Percentiles rank a stretch among this genome's conserved stretches.
Evolutionary conservation across 2,888 invertebrate genomes (phyloP).

Genomic region (Dryocosmus kuriphilus): DNA sequence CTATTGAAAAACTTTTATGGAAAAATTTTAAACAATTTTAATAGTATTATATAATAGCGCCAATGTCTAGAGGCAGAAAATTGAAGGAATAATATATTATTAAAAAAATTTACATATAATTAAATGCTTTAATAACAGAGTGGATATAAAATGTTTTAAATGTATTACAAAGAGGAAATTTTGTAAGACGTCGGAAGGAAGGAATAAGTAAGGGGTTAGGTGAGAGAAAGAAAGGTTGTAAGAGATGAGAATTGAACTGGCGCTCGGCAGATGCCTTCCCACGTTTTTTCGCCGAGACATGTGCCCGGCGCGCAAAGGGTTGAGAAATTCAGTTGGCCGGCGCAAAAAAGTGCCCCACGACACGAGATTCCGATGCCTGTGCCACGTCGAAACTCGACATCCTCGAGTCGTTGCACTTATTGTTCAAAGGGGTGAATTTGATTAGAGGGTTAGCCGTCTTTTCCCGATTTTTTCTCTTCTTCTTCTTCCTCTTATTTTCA

Average conservation of each 20-base stretch:
- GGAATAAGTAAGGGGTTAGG: constrained; percentile 48
- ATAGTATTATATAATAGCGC: not conserved
- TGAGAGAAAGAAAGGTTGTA: constrained; percentile 53
- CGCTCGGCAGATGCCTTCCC: constrained; percentile 74
- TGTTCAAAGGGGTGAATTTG: constrained; percentile 73
- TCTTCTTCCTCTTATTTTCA: constrained; percentile 42
- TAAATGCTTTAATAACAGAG: constrained; percentile 46
- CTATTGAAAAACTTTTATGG: too few species aligned
- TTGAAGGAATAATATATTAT: not conserved
- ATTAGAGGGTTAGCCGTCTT: constrained; percentile 64
- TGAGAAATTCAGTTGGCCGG: constrained; percentile 66
- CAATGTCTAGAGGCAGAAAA: not conserved
- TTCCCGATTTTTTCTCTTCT: constrained; percentile 43
- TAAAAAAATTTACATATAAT: not conserved
- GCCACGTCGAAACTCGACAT: constrained; percentile 46
- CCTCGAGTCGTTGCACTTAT: constrained; percentile 43
- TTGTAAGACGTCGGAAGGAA: constrained; percentile 51
- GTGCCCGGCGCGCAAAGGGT: constrained; percentile 73
- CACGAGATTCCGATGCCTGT: constrained; percentile 65
- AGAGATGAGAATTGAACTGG: constrained; percentile 52
- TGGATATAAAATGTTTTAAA: constrained; percentile 45
- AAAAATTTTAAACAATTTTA: too few species aligned
- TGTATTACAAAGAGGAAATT: constrained; percentile 53
- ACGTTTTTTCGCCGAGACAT: constrained; percentile 73
- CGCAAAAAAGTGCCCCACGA: constrained; percentile 68